Percentiles rank a stretch among this genome's conserved stretches.
These are phyloP conservation scores for Danio kyathit DNA, from an alignment of 2,797 vertebrate genomes.

Conservation along the genomic window DNA sequence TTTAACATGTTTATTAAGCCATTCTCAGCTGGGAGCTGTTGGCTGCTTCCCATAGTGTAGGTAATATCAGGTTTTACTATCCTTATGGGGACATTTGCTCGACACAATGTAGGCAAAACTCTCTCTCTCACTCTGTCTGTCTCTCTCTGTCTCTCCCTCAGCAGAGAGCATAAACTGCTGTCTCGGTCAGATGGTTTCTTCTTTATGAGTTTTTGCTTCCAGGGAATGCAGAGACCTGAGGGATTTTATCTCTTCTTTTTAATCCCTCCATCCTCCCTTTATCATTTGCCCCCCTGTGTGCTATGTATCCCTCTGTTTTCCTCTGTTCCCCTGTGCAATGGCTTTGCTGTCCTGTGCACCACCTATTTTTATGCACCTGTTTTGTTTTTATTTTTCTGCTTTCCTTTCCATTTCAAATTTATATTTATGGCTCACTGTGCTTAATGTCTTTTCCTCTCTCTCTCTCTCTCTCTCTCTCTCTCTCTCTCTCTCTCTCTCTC, in stretches of 20 bases:
- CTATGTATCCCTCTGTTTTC: slow-evolving; percentile 19
- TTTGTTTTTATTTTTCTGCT: slow-evolving; percentile 38
- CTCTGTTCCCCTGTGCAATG: not conserved
- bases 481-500: too few relatives aligned
- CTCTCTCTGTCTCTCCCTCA: not conserved
- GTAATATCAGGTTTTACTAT: slow-evolving; percentile 5
- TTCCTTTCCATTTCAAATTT: slow-evolving; percentile 16
- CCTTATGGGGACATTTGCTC: not conserved
- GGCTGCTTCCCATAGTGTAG: not conserved
- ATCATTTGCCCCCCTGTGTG: slow-evolving; percentile 33
- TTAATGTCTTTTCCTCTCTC: slow-evolving; percentile 10
- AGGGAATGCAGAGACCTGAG: slow-evolving; percentile 63
- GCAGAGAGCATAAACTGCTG: slow-evolving; percentile 42
- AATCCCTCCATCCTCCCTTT: slow-evolving; percentile 48
- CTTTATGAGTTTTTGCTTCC: slow-evolving; percentile 69
- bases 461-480: too few relatives aligned
- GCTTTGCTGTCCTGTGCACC: slow-evolving; percentile 9
- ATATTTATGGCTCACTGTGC: slow-evolving; percentile 12
- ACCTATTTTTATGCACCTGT: slow-evolving; percentile 15
- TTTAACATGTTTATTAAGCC: not conserved
- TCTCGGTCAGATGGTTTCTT: slow-evolving; percentile 58
- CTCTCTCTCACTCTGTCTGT: slow-evolving; percentile 2
- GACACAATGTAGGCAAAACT: slow-evolving; percentile 1
- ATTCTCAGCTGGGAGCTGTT: not conserved
- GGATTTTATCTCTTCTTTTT: slow-evolving; percentile 58